These are phyloP conservation scores for Eristalis arbustorum DNA, from an alignment of 2,888 invertebrate species.

Conservation along the genomic window DNA sequence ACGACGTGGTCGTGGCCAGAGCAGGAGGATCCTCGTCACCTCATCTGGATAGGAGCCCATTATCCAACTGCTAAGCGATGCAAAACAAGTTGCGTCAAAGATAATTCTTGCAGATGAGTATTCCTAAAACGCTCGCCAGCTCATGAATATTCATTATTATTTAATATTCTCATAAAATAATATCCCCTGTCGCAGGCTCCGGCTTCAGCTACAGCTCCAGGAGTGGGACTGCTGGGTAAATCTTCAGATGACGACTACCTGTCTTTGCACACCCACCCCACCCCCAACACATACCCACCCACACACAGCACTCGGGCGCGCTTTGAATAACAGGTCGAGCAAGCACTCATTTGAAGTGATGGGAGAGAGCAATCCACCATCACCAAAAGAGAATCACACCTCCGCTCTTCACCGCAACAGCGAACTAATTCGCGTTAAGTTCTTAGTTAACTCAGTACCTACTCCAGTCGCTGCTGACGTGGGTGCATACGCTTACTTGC, in stretches of 20 bases:
- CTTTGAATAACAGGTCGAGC: constrained; percentile 62
- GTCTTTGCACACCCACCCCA: constrained; percentile 12
- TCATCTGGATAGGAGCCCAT: constrained; percentile 40
- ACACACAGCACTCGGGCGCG: constrained; percentile 12
- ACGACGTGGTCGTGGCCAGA: constrained; percentile 5
- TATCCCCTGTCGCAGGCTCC: constrained; percentile 30
- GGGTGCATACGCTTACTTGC: constrained; percentile 65
- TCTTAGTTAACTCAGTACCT: constrained; percentile 67
- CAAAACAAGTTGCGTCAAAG: constrained; percentile 68
- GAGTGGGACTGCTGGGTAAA: neutral
- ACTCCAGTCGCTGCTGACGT: constrained; percentile 55
- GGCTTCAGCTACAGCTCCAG: neutral
- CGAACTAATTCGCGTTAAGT: constrained; percentile 67
- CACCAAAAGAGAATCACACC: constrained; percentile 18
- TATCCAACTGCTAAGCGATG: constrained; percentile 59
- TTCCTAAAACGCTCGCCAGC: constrained; percentile 65
- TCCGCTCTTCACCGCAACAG: constrained; percentile 25
- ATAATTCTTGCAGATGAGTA: constrained; percentile 69
- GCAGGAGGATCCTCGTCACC: constrained; percentile 37
- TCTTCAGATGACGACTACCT: constrained; percentile 34
- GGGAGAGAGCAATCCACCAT: constrained; percentile 5
- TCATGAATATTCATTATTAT: constrained; percentile 70
- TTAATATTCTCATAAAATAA: constrained; percentile 69
- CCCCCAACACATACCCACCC: no score
- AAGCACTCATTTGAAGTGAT: constrained; percentile 53